These are phyloP conservation scores for Lophura nycthemera DNA, from an alignment of 2,113 vertebrate genomes.

Conservation along the genomic window DNA sequence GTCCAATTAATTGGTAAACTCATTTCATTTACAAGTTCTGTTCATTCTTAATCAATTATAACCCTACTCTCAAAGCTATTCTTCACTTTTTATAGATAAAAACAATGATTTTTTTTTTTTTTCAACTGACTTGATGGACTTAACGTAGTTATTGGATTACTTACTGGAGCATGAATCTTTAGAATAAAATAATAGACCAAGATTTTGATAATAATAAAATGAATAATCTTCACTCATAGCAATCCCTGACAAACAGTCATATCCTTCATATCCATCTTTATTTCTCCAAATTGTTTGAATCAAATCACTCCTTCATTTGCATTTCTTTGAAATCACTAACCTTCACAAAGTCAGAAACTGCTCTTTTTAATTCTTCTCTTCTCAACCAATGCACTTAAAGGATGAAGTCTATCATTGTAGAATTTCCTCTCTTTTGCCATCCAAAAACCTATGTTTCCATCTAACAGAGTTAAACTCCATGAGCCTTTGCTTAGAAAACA, in stretches of 20 bases:
- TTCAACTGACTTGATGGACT: background rate
- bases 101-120: background rate
- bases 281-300: background rate
- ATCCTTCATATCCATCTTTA: background rate
- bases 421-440: background rate
- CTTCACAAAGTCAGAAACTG: background rate
- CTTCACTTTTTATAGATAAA: background rate
- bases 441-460: background rate
- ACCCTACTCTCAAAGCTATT: background rate
- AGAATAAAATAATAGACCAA: background rate
- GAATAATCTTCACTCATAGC: background rate
- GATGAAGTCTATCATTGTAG: background rate
- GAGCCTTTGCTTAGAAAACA: background rate
- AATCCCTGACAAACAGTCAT: background rate
- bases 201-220: background rate
- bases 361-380: background rate
- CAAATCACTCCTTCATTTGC: background rate
- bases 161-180: background rate
- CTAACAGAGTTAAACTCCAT: background rate
- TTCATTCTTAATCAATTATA: background rate
- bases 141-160: background rate
- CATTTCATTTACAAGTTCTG: background rate
- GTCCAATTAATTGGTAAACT: background rate
- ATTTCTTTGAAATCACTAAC: background rate
- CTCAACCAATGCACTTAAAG: background rate